Conservation (phyloP, 2,113 vertebrate species). For the Sceloporus undulatus region DNA sequence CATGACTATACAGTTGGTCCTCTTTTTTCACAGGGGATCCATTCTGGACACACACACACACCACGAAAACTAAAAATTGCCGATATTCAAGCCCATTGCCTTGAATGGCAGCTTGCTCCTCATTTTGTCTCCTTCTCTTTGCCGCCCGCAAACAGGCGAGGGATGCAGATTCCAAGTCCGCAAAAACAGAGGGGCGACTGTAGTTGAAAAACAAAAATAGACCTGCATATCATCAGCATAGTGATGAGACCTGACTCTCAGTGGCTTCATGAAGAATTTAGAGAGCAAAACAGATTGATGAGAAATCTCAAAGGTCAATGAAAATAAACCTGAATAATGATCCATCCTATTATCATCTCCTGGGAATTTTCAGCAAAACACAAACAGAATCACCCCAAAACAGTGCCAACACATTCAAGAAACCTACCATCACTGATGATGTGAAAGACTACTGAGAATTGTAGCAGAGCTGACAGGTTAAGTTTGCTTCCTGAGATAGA, state of each 20-base stretch:
- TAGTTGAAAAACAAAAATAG: neutral
- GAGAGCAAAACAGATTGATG: neutral
- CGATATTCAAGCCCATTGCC: no score
- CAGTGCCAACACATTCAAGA: neutral
- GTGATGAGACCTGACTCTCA: neutral
- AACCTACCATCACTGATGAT: neutral
- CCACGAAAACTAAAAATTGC: no score
- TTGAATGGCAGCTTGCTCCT: no score
- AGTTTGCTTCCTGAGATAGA: neutral
- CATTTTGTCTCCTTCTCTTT: no score
- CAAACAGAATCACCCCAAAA: neutral
- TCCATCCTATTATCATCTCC: neutral
- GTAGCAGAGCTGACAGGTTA: neutral
- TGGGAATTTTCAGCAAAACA: neutral
- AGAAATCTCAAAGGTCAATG: neutral
- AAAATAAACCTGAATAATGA: neutral
- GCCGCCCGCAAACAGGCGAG: no score
- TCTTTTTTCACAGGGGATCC: no score
- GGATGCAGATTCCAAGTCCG: no score
- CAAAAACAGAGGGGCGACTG: no score
- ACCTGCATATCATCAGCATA: neutral
- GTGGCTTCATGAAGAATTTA: neutral
- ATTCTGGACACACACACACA: no score
- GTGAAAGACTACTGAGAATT: neutral
- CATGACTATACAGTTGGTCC: neutral